Conservation (phyloP, 2,113 vertebrate species). For the Platichthys flesus region DNA sequence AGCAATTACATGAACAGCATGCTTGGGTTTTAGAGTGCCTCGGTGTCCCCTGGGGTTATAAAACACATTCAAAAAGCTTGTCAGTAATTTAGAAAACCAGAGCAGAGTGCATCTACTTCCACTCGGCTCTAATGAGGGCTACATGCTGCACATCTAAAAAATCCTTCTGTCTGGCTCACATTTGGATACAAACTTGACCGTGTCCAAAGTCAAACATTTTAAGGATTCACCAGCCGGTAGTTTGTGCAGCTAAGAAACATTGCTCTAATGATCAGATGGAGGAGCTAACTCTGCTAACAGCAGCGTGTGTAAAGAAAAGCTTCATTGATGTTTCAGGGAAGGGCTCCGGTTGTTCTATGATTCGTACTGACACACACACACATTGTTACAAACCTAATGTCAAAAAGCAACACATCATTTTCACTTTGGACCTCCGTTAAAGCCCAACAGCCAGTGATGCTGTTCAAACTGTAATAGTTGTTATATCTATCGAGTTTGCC, state of each 20-base stretch:
- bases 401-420: neutral
- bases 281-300: neutral
- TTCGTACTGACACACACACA: neutral
- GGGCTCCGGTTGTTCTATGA: neutral
- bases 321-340: constrained; percentile 1
- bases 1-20: constrained; percentile 13
- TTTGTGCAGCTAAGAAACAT: neutral
- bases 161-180: neutral
- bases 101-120: constrained; percentile 4
- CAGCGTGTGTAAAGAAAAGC: neutral
- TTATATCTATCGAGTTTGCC: neutral
- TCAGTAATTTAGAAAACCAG: constrained; percentile 23
- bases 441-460: neutral
- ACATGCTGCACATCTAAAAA: constrained; percentile 5
- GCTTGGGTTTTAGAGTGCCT: constrained; percentile 3
- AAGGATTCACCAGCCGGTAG: neutral
- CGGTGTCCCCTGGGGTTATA: neutral
- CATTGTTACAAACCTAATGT: neutral
- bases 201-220: neutral
- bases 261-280: constrained; percentile 8
- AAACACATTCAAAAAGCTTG: constrained; percentile 2
- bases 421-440: neutral
- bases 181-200: neutral
- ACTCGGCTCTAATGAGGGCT: neutral
- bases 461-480: neutral